A percentile compares a stretch with the other conserved stretches of the same genome.
Conservation (phyloP, 1,140 invertebrate species). For the Drosophila arizonae region DNA sequence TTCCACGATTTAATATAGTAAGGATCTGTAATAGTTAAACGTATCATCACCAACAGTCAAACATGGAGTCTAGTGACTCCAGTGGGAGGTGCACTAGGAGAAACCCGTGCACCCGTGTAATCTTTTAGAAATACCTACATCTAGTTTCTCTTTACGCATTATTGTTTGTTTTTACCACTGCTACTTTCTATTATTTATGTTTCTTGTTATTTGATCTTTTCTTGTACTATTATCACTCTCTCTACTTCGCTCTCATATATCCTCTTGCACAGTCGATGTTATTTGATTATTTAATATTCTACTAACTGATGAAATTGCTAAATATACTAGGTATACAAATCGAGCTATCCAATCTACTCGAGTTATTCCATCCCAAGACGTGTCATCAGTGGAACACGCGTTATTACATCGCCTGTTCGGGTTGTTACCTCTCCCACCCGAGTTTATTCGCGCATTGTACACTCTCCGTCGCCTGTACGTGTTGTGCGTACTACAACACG, state of each 20-base stretch:
- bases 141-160: too few relatives aligned
- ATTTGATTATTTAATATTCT: slow-evolving; percentile 8
- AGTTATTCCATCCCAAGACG: slow-evolving; percentile 85
- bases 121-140: too few relatives aligned
- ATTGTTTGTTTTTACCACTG: too few relatives aligned
- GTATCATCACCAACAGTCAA: too few relatives aligned
- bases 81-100: too few relatives aligned
- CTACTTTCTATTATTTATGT: too few relatives aligned
- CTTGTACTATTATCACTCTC: background rate
- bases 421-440: slow-evolving; percentile 82
- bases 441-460: slow-evolving; percentile 69
- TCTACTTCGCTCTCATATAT: background rate
- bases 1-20: too few relatives aligned
- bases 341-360: slow-evolving; percentile 81
- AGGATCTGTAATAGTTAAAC: too few relatives aligned
- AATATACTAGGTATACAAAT: slow-evolving; percentile 76
- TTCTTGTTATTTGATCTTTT: too few relatives aligned
- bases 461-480: slow-evolving; percentile 83
- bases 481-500: slow-evolving; percentile 85
- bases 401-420: slow-evolving; percentile 78
- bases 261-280: slow-evolving; percentile 7
- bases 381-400: slow-evolving; percentile 63
- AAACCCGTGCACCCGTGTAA: too few relatives aligned
- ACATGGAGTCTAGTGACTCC: too few relatives aligned
- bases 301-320: slow-evolving; percentile 37